phyloP scores from a whole-genome alignment of 2,888 invertebrate species.

The Eupithecia pulchellata region DNA sequence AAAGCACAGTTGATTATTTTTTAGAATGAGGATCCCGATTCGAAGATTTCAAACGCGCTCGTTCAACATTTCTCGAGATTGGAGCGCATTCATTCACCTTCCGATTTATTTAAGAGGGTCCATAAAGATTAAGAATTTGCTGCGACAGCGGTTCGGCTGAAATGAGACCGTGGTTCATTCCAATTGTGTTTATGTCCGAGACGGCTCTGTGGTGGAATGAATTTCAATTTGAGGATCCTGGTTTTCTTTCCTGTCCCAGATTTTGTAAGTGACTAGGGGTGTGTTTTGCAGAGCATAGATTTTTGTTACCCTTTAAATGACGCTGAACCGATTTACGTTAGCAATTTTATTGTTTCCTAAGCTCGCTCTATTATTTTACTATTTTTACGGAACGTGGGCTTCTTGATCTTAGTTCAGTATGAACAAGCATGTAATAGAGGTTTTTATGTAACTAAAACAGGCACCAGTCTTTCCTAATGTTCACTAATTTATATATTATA shows the following conservation, averaged over 20 bases:
- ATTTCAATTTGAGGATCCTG: slow-evolving; percentile 1
- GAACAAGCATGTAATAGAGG: no score
- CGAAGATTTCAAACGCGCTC: slow-evolving; percentile 41
- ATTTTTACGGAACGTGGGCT: no score
- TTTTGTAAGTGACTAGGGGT: background rate
- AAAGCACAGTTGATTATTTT: slow-evolving; percentile 41
- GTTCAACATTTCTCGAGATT: slow-evolving; percentile 47
- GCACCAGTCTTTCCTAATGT: no score
- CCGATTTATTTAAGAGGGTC: slow-evolving; percentile 50
- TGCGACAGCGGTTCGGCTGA: slow-evolving; percentile 41
- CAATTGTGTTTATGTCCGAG: slow-evolving; percentile 13
- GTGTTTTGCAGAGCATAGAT: background rate
- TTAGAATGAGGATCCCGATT: slow-evolving; percentile 41
- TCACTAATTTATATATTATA: no score
- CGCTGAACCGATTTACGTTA: background rate
- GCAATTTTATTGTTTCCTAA: background rate
- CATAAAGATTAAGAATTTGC: slow-evolving; percentile 50
- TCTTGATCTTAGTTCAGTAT: no score
- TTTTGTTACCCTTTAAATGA: background rate
- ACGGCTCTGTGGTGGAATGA: background rate
- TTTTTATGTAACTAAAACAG: no score
- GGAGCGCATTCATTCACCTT: slow-evolving; percentile 45
- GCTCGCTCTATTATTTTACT: no score
- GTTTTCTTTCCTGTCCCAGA: background rate
- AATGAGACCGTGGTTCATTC: slow-evolving; percentile 36